phyloP scores from a whole-genome alignment of 2,888 invertebrate species.

The Drosophila nigricruria region DNA sequence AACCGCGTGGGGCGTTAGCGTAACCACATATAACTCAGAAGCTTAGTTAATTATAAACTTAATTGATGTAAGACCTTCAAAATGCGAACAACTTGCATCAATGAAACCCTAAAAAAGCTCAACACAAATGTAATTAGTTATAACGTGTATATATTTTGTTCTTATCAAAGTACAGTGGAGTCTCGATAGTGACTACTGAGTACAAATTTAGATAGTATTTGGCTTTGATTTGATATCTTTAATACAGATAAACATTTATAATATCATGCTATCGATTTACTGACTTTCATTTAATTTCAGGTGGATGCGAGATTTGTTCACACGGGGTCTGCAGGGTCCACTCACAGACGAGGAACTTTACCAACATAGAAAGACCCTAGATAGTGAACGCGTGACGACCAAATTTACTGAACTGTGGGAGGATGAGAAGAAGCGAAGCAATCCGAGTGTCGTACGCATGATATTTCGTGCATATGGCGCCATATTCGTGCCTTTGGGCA shows the following conservation, averaged over 20 bases:
- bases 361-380: slow-evolving; percentile 86
- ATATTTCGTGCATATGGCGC: slow-evolving; percentile 85
- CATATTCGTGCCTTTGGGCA: slow-evolving; percentile 80
- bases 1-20: neutral
- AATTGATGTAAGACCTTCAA: slow-evolving; percentile 4
- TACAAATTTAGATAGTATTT: neutral
- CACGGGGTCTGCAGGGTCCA: slow-evolving; percentile 86
- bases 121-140: slow-evolving; percentile 18
- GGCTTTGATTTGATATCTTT: neutral
- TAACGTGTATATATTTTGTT: neutral
- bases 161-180: slow-evolving; percentile 10
- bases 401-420: slow-evolving; percentile 85
- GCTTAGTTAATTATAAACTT: neutral
- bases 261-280: neutral
- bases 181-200: neutral
- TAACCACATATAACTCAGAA: neutral
- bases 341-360: slow-evolving; percentile 87
- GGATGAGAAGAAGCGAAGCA: slow-evolving; percentile 79
- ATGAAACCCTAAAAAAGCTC: slow-evolving; percentile 6
- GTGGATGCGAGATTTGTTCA: slow-evolving; percentile 86
- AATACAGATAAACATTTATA: neutral
- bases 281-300: slow-evolving; percentile 52
- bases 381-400: slow-evolving; percentile 86
- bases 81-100: neutral
- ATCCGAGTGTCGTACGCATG: slow-evolving; percentile 86